Evolutionary conservation across 2,113 vertebrate species (phyloP), one percentile per base, ranked within the genome.

Genomic region (Anser brachyrhynchus): DNA sequence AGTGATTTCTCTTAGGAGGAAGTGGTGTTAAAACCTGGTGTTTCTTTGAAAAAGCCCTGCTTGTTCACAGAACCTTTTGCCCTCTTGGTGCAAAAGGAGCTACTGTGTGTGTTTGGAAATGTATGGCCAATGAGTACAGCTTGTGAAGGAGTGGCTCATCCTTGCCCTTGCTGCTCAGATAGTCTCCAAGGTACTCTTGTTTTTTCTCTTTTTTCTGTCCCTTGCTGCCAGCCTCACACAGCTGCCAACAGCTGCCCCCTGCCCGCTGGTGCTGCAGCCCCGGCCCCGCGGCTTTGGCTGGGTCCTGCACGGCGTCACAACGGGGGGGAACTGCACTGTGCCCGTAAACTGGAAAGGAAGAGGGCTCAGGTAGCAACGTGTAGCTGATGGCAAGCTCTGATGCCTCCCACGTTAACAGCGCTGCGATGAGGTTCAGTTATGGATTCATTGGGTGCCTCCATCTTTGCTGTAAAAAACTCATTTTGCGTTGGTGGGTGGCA

Each of bases 271-370:
- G 28, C 7, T 35, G 11, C 8, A 81, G 15, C 23, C 6, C 54
- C 21, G 0, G 9, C 37, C 29, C 43, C 1, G 1, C 51, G 13
- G 23, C 23, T 25, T 52, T 23, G 13, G 54, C 20, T 55, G 54
- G 28, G 14, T 14, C 54, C n/a, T 41, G 46, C n/a, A 26, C 19
- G 54, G 16, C 28, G 25, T 17, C 55, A 35, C 35, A 51, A 6
- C 0, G 0, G 31, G 31, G 3, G 5, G 23, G 57, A 35, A 14
- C 3, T 2, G 5, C 39, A 7, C 17, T 66, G 37, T 52, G 7
- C 39, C 44, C 44, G 4, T 25, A 26, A 14, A 41, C 4, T 4
- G 16, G 21, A 57, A 75, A 70, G 29, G 23, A 31, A 35, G 76
- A 69, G 33, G 49, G 22, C 35, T 57, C 26, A 57, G 49, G 3